These are phyloP conservation scores for Oceanodroma leucorhoa DNA, from an alignment of 2,797 vertebrate species.

Conservation along the genomic window DNA sequence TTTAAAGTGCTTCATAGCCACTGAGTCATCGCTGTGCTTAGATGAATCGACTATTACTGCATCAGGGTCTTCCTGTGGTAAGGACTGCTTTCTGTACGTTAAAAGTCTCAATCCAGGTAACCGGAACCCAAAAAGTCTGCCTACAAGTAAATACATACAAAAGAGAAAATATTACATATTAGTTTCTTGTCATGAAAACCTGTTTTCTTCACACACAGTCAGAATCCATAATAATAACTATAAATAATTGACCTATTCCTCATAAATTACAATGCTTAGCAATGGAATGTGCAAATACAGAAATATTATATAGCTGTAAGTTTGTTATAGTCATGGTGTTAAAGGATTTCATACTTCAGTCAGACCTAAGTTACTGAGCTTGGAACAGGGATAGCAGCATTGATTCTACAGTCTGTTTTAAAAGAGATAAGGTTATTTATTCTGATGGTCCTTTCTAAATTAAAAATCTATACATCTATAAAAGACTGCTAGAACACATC, in stretches of 20 bases:
- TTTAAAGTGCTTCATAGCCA: conserved; percentile 90
- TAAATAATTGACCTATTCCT: background rate
- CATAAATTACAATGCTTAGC: background rate
- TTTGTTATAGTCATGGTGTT: background rate
- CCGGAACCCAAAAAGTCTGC: conserved; percentile 91
- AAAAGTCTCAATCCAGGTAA: conserved; percentile 90
- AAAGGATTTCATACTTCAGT: background rate
- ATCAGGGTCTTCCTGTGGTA: conserved; percentile 96
- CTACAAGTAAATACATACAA: conserved; percentile 73
- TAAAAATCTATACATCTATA: background rate
- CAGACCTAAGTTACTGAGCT: background rate
- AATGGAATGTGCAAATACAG: background rate
- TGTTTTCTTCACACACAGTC: background rate
- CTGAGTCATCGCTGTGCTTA: conserved; percentile 87
- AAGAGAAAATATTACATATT: background rate
- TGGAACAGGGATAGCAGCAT: background rate
- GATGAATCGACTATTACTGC: conserved; percentile 91
- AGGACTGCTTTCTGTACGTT: conserved; percentile 91
- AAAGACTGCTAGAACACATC: background rate
- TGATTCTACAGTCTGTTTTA: background rate
- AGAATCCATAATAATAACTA: background rate
- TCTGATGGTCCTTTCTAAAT: background rate
- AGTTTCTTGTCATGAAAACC: background rate
- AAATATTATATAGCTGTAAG: background rate
- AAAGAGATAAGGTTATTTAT: background rate